A percentile compares a stretch with the other conserved stretches of the same genome.
Conservation (phyloP, 2,797 vertebrate genomes). For the Micromesistius poutassou region DNA sequence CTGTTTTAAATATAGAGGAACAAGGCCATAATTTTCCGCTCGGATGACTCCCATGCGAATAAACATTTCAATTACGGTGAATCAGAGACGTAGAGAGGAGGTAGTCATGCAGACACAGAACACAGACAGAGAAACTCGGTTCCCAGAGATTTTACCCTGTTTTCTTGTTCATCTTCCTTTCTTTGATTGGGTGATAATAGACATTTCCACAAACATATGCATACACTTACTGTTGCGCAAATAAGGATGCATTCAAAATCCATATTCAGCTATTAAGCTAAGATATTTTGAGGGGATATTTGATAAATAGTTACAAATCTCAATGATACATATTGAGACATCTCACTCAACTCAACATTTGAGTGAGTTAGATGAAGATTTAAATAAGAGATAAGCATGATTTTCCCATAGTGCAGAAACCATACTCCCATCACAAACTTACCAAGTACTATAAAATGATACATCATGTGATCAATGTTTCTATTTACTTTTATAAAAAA, state of each 20-base stretch:
- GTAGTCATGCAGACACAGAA: conserved; percentile 16
- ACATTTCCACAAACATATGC: neutral
- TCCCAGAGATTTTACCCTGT: neutral
- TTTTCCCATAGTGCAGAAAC: neutral
- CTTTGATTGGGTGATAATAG: neutral
- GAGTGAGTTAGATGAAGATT: neutral
- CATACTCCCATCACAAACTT: neutral
- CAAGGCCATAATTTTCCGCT: conserved; percentile 32
- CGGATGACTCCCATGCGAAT: conserved; percentile 29
- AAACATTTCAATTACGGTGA: conserved; percentile 42
- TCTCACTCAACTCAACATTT: no score
- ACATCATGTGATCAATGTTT: neutral
- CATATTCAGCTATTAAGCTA: no score
- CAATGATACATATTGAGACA: no score
- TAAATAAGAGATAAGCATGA: neutral
- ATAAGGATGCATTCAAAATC: neutral
- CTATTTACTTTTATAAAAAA: neutral
- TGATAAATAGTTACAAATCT: no score
- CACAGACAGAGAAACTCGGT: neutral
- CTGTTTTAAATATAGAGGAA: conserved; percentile 28
- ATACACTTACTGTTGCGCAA: neutral
- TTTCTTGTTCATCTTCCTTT: neutral
- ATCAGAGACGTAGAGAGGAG: conserved; percentile 18
- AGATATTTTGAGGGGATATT: no score
- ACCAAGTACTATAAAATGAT: neutral